phyloP scores from a whole-genome alignment of 2,888 invertebrate genomes.

The Eupelmus urozonus region DNA sequence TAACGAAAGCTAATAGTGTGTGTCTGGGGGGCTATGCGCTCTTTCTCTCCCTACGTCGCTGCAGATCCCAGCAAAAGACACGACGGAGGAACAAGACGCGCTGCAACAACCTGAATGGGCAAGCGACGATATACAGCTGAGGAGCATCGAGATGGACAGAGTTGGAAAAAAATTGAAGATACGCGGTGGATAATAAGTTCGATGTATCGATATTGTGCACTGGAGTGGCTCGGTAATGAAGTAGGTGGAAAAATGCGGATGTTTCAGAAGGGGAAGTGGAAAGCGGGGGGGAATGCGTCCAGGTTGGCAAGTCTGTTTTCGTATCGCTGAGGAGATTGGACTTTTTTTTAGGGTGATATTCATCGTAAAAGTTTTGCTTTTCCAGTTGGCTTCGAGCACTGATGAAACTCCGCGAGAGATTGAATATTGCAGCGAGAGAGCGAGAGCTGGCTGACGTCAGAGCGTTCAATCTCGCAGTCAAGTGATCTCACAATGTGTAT shows the following conservation, averaged over 20 bases:
- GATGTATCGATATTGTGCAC: too few relatives aligned
- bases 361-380: constrained; percentile 22
- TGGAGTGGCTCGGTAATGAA: too few relatives aligned
- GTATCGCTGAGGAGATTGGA: constrained; percentile 8
- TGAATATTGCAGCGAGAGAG: constrained; percentile 9
- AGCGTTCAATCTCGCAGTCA: background rate
- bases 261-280: too few relatives aligned
- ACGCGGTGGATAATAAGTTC: too few relatives aligned
- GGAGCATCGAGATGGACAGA: background rate
- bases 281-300: background rate
- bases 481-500: background rate
- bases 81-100: background rate
- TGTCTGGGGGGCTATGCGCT: constrained; percentile 42
- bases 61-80: constrained; percentile 19
- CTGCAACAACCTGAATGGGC: constrained; percentile 19
- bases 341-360: background rate
- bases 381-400: background rate
- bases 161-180: too few relatives aligned
- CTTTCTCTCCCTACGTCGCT: constrained; percentile 23
- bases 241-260: too few relatives aligned
- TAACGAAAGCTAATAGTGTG: constrained; percentile 60
- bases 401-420: background rate
- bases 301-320: too few relatives aligned
- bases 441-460: constrained; percentile 11
- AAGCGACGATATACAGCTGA: constrained; percentile 2